Percentiles rank a stretch among this genome's conserved stretches.
Conservation (phyloP, 1,140 invertebrate genomes). For the roundworm (Caenorhabditis elegans) region WBcel235 BX284603.4:10892501-10893000, state of each 20-base stretch:
- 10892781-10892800: conserved; percentile 1
- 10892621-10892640: not conserved
- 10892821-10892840: not conserved
- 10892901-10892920: not conserved
- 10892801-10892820: not conserved
- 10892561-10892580: not conserved
- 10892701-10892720: not conserved
- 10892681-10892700: conserved; percentile 3
- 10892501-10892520: not conserved
- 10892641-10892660: too few species aligned
- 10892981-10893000: too few species aligned
- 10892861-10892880: not conserved
- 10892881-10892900: not conserved
- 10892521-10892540: not conserved
- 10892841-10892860: not conserved
- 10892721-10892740: not conserved
- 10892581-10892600: not conserved
- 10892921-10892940: not conserved
- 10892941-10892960: too few species aligned
- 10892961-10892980: too few species aligned
- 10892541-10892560: not conserved
- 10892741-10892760: not conserved
- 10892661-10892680: not conserved
- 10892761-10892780: not conserved
- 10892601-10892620: not conserved